Evolutionary conservation across 2,888 invertebrate species (phyloP), one percentile per base, ranked within the genome.

Genomic region (Stenodema calcarata): DNA sequence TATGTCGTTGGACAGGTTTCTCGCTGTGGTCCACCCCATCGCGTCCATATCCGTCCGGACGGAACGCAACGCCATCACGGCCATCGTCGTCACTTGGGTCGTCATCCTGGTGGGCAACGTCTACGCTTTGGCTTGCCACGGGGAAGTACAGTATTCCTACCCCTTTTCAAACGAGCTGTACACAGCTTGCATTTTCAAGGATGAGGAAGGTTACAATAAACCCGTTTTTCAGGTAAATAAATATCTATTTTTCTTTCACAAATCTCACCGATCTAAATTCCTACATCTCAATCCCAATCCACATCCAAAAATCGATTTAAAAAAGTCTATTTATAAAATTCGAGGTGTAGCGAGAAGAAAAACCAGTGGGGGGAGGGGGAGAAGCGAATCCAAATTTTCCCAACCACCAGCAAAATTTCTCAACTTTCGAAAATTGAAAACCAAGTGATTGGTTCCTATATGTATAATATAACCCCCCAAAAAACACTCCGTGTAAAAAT

Each of bases 21-120:
- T 98, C 91, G 98, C 98, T 42, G 98, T 98, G 1, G 98, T 98
- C 0, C 97, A 97, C 91, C 98, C 98, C 3, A 96, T 98, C 89
- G 94, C 95, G 0, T 96, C 97, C 80, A 97, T 97, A 94, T 95
- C 95, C 0, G 93, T 89, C 16, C 75, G 97, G 86, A 97, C 96
- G 1, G 96, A 96, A 90, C 93, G 93, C 88, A 96, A 97, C 91
- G 96, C 97, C 16, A 93, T 95, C 89, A 91, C 95, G 86, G 96
- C 96, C 27, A 96, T 97, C 89, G 93, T 93, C 70, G 92, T 95
- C 89, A 94, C 95, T 81, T 98, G 98, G 98, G 93, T 95, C 81
- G 92, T 96, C 87, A 96, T 98, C 87, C 91, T 96, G 81, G 93
- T 95, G 14, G 93, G 94, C 18, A 96, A 95, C n/a, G 94, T 95